Conservation (phyloP, 92 coral and sea anemone species). For the Phenganax marumi region DNA sequence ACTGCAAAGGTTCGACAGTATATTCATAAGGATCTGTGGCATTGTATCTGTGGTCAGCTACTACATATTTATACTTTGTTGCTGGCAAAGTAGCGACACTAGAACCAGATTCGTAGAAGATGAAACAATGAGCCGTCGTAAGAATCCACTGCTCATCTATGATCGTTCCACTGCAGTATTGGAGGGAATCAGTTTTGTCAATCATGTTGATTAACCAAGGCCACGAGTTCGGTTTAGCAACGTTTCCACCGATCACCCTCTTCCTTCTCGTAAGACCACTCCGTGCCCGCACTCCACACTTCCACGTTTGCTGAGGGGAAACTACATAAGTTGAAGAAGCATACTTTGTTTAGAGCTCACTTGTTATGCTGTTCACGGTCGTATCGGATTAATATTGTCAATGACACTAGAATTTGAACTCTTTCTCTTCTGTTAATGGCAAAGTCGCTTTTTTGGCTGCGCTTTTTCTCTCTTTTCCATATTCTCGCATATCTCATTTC, state of each 20-base stretch:
- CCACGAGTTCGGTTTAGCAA: conserved; percentile 88
- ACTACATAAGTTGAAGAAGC: background rate
- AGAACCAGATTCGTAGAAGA: background rate
- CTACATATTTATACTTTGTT: background rate
- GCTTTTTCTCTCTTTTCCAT: no score
- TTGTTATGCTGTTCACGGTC: background rate
- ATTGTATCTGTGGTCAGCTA: conserved; percentile 66
- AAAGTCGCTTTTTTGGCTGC: no score
- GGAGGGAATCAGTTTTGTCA: conserved; percentile 53
- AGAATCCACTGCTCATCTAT: conserved; percentile 78
- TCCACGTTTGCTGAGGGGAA: background rate
- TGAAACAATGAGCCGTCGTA: conserved; percentile 84
- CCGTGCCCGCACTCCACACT: conserved; percentile 1
- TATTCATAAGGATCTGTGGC: conserved; percentile 62
- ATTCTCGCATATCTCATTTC: no score
- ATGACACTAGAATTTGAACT: no score
- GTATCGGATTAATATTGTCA: no score
- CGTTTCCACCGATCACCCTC: conserved; percentile 77
- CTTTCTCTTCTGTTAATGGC: no score
- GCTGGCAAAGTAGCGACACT: background rate
- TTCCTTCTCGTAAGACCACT: conserved; percentile 9
- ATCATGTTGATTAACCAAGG: conserved; percentile 93
- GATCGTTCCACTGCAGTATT: conserved; percentile 79
- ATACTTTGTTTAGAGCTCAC: background rate
- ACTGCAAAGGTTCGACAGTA: conserved; percentile 41